phyloP scores from a whole-genome alignment of 2,888 invertebrate species.

The Cephus runcator region DNA sequence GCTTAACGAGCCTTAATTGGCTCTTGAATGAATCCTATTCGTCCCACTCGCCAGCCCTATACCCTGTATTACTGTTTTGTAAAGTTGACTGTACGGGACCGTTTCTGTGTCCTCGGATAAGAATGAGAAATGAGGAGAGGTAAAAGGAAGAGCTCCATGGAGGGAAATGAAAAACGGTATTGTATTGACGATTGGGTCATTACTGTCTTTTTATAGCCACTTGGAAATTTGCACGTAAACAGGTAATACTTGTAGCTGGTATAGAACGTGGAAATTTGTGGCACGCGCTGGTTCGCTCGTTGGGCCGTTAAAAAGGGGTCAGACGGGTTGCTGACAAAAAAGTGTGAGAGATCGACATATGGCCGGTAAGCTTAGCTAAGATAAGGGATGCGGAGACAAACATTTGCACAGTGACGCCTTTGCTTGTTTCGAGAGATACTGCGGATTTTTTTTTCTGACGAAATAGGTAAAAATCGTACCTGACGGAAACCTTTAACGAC shows the following conservation, averaged over 20 bases:
- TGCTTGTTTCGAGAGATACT: slow-evolving; percentile 19
- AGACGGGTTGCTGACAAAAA: slow-evolving; percentile 27
- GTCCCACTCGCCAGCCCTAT: background rate
- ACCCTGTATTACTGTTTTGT: background rate
- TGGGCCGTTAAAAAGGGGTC: background rate
- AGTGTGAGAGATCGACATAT: slow-evolving; percentile 53
- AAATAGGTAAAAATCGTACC: background rate
- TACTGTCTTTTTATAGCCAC: background rate
- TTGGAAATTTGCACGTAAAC: background rate
- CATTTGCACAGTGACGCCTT: slow-evolving; percentile 54
- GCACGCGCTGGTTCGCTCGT: background rate
- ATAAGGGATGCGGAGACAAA: slow-evolving; percentile 52
- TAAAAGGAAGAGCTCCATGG: background rate
- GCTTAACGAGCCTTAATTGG: background rate
- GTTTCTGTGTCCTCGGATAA: background rate
- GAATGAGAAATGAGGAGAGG: background rate
- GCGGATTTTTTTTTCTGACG: background rate
- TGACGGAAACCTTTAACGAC: background rate
- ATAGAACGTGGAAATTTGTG: background rate
- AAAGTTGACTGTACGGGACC: background rate
- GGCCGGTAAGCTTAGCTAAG: slow-evolving; percentile 53
- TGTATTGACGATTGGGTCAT: background rate
- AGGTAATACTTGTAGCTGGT: background rate
- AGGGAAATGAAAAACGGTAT: background rate
- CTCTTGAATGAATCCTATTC: background rate